Percentiles rank a stretch among this genome's conserved stretches.
Evolutionary conservation across 1,140 invertebrate genomes (phyloP).

Genomic region (Gryon sp.): DNA sequence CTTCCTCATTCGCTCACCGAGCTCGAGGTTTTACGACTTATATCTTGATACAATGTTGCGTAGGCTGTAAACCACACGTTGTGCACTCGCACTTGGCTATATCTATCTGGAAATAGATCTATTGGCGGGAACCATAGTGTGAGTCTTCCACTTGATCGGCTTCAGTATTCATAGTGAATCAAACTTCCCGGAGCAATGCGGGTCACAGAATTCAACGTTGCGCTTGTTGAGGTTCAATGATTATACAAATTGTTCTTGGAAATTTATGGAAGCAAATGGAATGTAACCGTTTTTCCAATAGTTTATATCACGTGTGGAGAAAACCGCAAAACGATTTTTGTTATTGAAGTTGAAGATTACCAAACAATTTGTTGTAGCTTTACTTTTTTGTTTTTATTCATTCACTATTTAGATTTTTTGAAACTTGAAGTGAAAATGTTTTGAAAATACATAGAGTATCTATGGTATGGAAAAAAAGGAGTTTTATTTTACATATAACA

Average conservation of each 20-base stretch:
- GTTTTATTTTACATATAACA: too few species aligned
- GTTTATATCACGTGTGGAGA: too few species aligned
- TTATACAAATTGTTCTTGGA: not conserved
- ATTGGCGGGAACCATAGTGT: slow-evolving; percentile 38
- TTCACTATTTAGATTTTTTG: too few species aligned
- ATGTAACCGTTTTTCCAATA: too few species aligned
- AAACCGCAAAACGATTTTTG: too few species aligned
- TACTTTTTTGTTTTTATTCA: too few species aligned
- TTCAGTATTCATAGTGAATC: slow-evolving; percentile 15
- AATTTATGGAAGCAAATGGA: not conserved
- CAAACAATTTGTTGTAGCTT: too few species aligned
- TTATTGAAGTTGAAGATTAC: too few species aligned
- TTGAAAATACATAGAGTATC: too few species aligned
- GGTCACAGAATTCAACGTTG: slow-evolving; percentile 29
- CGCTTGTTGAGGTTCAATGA: not conserved
- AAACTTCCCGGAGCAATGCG: slow-evolving; percentile 16
- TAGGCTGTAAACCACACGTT: slow-evolving; percentile 61
- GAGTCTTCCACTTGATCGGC: slow-evolving; percentile 28
- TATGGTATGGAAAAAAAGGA: too few species aligned
- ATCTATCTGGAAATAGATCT: slow-evolving; percentile 61
- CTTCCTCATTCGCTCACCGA: not conserved
- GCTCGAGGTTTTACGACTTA: slow-evolving; percentile 5
- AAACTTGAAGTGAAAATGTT: too few species aligned
- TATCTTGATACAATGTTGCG: slow-evolving; percentile 56
- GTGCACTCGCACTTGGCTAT: slow-evolving; percentile 50